These are phyloP conservation scores for Sinodicranocentrus sp. DNA, from an alignment of 2,888 invertebrate species.

Conservation along the genomic window DNA sequence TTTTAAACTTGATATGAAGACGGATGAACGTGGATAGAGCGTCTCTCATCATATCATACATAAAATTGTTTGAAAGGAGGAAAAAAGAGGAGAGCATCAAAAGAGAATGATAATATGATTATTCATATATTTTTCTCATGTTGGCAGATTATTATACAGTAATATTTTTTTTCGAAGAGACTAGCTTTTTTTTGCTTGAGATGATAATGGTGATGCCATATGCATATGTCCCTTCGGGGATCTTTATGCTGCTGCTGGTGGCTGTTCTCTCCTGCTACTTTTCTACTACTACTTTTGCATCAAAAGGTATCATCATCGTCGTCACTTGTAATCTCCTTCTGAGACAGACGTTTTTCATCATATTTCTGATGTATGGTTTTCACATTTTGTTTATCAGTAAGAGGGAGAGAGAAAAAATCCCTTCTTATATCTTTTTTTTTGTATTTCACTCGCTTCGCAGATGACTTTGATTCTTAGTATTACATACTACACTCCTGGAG, in stretches of 20 bases:
- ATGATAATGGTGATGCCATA: constrained; percentile 45
- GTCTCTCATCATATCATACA: neutral
- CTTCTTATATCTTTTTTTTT: too few relatives aligned
- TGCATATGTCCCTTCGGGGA: constrained; percentile 69
- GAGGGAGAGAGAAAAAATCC: constrained; percentile 28
- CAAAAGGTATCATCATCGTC: constrained; percentile 26
- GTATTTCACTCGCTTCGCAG: constrained; percentile 62
- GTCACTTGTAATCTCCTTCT: constrained; percentile 28
- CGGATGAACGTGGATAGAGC: neutral
- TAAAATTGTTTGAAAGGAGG: neutral
- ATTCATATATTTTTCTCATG: constrained; percentile 20
- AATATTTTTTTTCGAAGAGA: neutral
- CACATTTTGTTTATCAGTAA: neutral
- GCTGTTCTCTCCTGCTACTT: constrained; percentile 42
- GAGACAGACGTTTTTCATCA: constrained; percentile 29
- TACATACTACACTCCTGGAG: constrained; percentile 1
- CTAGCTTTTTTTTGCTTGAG: neutral
- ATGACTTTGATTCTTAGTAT: constrained; percentile 62
- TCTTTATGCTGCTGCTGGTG: constrained; percentile 59
- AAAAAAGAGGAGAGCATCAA: neutral
- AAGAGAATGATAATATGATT: constrained; percentile 15
- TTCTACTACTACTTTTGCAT: constrained; percentile 31
- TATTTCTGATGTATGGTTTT: neutral
- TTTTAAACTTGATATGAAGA: neutral
- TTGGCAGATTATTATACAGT: constrained; percentile 36